A percentile compares a stretch with the other conserved stretches of the same genome.
Conservation (phyloP, 2,797 vertebrate species). For the Neomorphus geoffroyi region DNA sequence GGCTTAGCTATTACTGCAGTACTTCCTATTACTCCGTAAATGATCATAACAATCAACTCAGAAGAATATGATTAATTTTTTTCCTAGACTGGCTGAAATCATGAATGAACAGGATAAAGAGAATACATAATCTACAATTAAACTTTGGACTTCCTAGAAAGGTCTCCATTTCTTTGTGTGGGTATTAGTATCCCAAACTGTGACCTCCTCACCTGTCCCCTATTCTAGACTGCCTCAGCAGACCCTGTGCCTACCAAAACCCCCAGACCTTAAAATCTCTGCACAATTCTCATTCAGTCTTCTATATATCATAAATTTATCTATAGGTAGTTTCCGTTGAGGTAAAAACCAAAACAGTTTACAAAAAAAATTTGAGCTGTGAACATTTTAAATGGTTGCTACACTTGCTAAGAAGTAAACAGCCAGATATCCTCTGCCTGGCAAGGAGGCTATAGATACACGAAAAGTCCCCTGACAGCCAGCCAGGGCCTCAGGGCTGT, state of each 20-base stretch:
- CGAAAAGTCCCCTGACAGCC: not conserved
- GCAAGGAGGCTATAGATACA: not conserved
- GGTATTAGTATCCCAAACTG: not conserved
- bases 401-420: not conserved
- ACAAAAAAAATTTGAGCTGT: not conserved
- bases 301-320: not conserved
- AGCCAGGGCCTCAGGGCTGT: not conserved
- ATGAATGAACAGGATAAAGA: not conserved
- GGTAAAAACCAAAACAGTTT: too few relatives aligned
- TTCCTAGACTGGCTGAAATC: not conserved
- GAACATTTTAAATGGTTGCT: not conserved
- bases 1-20: not conserved
- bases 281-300: not conserved
- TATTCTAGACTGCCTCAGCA: not conserved
- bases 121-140: not conserved
- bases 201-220: not conserved
- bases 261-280: not conserved
- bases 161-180: not conserved
- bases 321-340: not conserved
- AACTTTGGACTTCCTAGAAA: not conserved
- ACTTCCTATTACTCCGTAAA: not conserved
- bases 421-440: not conserved
- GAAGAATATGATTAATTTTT: too few relatives aligned
- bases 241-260: not conserved
- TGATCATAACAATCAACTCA: not conserved